A percentile compares a stretch with the other conserved stretches of the same genome.
Evolutionary conservation across 2,113 vertebrate species (phyloP).

Genomic region (Hymenochirus boettgeri): DNA sequence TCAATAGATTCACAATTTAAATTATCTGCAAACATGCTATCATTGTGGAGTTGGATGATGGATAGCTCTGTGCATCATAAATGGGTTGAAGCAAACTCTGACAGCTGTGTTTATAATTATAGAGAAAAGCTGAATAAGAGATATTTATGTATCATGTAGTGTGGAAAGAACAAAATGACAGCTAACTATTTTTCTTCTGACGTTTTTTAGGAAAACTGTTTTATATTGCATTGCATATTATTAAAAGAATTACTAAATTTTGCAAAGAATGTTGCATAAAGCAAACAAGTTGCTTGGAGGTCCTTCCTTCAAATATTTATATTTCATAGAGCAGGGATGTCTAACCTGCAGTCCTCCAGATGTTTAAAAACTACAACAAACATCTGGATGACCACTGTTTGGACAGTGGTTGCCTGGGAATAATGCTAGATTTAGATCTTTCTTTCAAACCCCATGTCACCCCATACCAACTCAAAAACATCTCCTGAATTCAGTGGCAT

Average conservation of each 20-base stretch:
- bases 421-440: too few relatives aligned
- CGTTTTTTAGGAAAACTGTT: background rate
- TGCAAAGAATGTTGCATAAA: background rate
- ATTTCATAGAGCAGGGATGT: too few relatives aligned
- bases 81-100: constrained; percentile 21
- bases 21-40: too few relatives aligned
- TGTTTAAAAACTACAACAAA: too few relatives aligned
- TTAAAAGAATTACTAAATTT: background rate
- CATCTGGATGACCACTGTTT: too few relatives aligned
- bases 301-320: background rate
- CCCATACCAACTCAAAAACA: too few relatives aligned
- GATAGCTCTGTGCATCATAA: constrained; percentile 8
- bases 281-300: background rate
- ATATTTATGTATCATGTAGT: constrained; percentile 12
- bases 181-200: background rate
- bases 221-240: constrained; percentile 3
- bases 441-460: too few relatives aligned
- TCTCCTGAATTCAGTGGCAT: too few relatives aligned
- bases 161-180: background rate
- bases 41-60: background rate
- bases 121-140: constrained; percentile 11
- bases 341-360: too few relatives aligned
- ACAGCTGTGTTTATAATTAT: constrained; percentile 30
- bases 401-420: too few relatives aligned
- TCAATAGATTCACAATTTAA: too few relatives aligned